phyloP scores from a whole-genome alignment of 2,888 invertebrate species.

The Penaeus monodon region DNA sequence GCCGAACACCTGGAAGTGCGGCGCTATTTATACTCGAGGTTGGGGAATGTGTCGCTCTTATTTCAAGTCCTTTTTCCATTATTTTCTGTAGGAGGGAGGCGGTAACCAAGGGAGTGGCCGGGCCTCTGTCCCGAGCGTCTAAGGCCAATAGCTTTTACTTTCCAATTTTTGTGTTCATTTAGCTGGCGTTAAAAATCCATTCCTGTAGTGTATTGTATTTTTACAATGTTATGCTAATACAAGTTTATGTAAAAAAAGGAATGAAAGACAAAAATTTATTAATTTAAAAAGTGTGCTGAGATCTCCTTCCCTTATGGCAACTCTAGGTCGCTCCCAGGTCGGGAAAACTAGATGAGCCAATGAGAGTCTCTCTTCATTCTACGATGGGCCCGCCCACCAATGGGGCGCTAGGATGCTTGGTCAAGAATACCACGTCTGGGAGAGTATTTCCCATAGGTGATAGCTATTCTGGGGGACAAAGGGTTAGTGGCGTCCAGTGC shows the following conservation, averaged over 20 bases:
- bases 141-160: not conserved
- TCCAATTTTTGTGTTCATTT: not conserved
- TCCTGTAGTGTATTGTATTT: too few relatives aligned
- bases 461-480: too few relatives aligned
- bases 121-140: not conserved
- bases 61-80: constrained; percentile 11
- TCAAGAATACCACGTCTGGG: too few relatives aligned
- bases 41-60: constrained; percentile 22
- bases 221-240: too few relatives aligned
- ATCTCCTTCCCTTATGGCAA: constrained; percentile 10
- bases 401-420: not conserved
- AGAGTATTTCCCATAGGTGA: too few relatives aligned
- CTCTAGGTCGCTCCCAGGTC: constrained; percentile 41
- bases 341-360: constrained; percentile 31
- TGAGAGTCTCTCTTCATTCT: constrained; percentile 4
- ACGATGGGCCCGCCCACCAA: constrained; percentile 24
- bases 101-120: constrained; percentile 15
- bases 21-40: constrained; percentile 19
- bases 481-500: too few relatives aligned
- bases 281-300: not conserved
- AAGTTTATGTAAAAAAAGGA: too few relatives aligned
- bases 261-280: too few relatives aligned
- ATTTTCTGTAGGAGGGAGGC: constrained; percentile 2
- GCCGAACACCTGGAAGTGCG: not conserved
- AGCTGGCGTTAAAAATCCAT: too few relatives aligned